A percentile compares a stretch with the other conserved stretches of the same genome.
These are phyloP conservation scores for Cherax destructor DNA, from an alignment of 1,140 invertebrate species.

Conservation along the genomic window DNA sequence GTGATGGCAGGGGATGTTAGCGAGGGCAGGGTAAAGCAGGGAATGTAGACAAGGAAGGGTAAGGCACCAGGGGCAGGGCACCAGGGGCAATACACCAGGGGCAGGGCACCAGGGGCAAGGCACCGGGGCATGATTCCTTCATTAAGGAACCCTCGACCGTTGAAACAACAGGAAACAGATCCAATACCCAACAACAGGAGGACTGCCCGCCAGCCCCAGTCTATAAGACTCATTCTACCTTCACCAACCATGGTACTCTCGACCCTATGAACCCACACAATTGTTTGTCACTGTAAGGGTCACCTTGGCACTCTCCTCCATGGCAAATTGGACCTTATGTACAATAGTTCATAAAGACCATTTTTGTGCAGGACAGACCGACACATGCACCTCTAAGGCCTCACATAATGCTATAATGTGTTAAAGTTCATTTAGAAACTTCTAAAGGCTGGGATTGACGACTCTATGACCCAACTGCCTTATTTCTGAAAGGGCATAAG, in stretches of 20 bases:
- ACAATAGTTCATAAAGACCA: background rate
- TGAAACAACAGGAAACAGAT: conserved; percentile 67
- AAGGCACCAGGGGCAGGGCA: too few species aligned
- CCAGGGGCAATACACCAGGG: too few species aligned
- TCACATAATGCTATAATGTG: background rate
- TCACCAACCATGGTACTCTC: conserved; percentile 16
- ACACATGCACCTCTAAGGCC: background rate
- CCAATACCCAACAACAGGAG: conserved; percentile 60
- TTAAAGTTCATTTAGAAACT: background rate
- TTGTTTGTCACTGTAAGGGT: conserved; percentile 1
- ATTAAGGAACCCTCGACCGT: conserved; percentile 60
- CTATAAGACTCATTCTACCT: conserved; percentile 23
- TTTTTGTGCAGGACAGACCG: background rate
- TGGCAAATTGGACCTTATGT: background rate
- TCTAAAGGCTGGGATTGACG: too few species aligned
- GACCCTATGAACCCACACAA: conserved; percentile 20
- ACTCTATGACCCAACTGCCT: too few species aligned
- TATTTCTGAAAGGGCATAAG: background rate
- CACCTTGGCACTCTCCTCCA: background rate
- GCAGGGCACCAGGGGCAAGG: background rate
- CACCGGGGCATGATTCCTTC: conserved; percentile 60
- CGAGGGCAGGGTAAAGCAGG: too few species aligned
- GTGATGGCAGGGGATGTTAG: too few species aligned
- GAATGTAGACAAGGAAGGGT: too few species aligned
- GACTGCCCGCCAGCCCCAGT: conserved; percentile 15